Percentiles rank a stretch among this genome's conserved stretches.
These are phyloP conservation scores for Paedocypris sp. DNA, from an alignment of 2,113 vertebrate genomes.

Conservation along the genomic window DNA sequence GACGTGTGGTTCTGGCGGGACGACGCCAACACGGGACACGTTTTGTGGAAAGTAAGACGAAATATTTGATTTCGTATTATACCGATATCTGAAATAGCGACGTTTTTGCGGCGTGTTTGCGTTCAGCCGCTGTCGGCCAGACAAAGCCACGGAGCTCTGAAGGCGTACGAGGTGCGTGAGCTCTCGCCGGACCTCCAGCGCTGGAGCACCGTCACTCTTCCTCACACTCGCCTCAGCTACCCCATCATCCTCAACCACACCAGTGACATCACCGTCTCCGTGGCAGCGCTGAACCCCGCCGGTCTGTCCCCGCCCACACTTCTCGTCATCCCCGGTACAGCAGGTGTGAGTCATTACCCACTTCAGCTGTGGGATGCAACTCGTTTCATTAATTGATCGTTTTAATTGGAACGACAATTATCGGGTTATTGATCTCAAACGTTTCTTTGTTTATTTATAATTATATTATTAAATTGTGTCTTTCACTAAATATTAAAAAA, in stretches of 20 bases:
- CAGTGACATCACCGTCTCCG: conserved; percentile 32
- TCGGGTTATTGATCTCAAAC: no score
- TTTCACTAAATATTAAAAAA: no score
- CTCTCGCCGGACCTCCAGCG: conserved; percentile 37
- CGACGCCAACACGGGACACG: conserved; percentile 38
- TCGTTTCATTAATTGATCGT: no score
- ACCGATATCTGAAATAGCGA: no score
- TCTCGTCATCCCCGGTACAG: conserved; percentile 46
- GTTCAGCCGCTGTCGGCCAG: conserved; percentile 46
- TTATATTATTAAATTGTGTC: no score
- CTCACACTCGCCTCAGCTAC: neutral
- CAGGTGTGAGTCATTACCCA: no score
- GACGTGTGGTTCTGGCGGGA: conserved; percentile 56
- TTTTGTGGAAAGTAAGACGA: conserved; percentile 62
- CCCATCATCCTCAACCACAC: conserved; percentile 43
- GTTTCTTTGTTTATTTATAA: no score
- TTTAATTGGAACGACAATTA: no score
- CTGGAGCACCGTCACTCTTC: conserved; percentile 16
- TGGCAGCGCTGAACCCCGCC: conserved; percentile 42
- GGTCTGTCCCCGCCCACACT: conserved; percentile 43
- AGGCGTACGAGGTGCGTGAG: conserved; percentile 46
- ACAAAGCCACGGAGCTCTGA: conserved; percentile 50
- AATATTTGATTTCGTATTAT: no score
- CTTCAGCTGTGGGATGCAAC: no score
- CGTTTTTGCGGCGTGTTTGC: neutral